Conservation (phyloP, 2,888 invertebrate species). For the Sceliomorpha sp. region DNA sequence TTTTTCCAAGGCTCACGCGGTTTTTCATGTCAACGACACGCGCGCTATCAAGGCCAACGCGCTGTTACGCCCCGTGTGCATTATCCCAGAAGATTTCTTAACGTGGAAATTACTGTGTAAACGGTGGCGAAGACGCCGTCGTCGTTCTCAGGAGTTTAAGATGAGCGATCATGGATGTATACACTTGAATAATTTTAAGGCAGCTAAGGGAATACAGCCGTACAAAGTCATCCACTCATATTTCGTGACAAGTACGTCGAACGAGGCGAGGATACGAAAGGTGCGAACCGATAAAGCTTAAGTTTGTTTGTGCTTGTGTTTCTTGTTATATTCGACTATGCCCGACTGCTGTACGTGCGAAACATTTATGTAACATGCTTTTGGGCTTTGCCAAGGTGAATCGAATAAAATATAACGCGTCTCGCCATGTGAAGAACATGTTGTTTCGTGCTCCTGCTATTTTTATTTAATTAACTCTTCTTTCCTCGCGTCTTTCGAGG, state of each 20-base stretch:
- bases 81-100: constrained; percentile 28
- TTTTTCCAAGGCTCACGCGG: constrained; percentile 53
- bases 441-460: no score
- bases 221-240: constrained; percentile 91
- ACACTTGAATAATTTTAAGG: constrained; percentile 90
- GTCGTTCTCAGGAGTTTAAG: constrained; percentile 66
- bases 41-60: constrained; percentile 63
- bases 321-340: not conserved
- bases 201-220: constrained; percentile 87
- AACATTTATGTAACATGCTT: constrained; percentile 1
- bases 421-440: no score
- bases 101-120: constrained; percentile 29
- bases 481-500: not conserved
- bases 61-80: constrained; percentile 67
- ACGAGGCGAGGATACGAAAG: constrained; percentile 91
- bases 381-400: no score
- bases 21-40: constrained; percentile 69
- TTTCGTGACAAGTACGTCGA: constrained; percentile 91
- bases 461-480: no score
- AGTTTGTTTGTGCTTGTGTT: not conserved
- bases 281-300: no score
- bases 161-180: constrained; percentile 88
- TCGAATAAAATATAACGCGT: no score
- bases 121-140: constrained; percentile 21
- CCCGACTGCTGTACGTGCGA: not conserved